phyloP scores from a whole-genome alignment of 1,140 invertebrate genomes.

The Bombus balteatus region DNA sequence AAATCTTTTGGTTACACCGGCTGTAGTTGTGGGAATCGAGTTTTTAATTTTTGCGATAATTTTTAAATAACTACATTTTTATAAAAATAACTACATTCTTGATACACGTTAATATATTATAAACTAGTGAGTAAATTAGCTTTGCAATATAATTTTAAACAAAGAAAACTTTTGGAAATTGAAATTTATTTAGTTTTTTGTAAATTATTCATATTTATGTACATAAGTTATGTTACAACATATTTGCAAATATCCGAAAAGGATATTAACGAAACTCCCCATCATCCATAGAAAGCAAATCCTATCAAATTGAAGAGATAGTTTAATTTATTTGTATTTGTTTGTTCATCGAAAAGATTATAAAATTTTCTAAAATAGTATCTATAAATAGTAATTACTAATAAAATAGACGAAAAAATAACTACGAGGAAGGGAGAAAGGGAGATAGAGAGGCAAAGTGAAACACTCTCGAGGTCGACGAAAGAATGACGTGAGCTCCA shows the following conservation, averaged over 20 bases:
- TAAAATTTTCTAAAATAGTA: not conserved
- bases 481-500: conserved; percentile 42
- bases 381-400: conserved; percentile 18
- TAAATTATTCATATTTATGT: not conserved
- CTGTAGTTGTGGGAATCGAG: not conserved
- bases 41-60: not conserved
- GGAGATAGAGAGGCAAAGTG: conserved; percentile 14
- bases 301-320: not conserved
- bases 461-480: conserved; percentile 37
- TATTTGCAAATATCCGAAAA: not conserved
- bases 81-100: not conserved
- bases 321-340: too few species aligned
- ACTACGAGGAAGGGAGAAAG: not conserved
- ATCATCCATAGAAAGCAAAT: not conserved
- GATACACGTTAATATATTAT: not conserved
- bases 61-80: not conserved
- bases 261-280: not conserved
- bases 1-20: not conserved
- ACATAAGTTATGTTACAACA: not conserved
- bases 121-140: not conserved
- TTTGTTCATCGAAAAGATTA: not conserved
- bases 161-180: not conserved
- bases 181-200: not conserved
- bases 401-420: conserved; percentile 6
- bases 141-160: not conserved